Percentiles rank a stretch among this genome's conserved stretches.
These are phyloP conservation scores for Acronicta psi DNA, from an alignment of 2,888 invertebrate species.

Conservation along the genomic window DNA sequence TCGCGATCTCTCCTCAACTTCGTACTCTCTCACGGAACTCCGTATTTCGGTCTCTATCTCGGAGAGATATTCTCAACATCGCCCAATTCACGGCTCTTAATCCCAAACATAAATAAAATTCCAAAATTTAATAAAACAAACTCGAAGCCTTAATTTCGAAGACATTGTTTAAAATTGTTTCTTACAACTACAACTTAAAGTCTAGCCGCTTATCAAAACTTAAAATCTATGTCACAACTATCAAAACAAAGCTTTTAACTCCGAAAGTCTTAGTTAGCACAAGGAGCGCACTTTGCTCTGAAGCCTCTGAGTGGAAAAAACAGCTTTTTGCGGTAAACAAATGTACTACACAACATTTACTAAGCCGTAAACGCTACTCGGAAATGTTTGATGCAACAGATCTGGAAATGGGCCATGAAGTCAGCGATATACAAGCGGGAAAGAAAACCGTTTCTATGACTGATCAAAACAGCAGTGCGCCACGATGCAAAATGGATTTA, in stretches of 20 bases:
- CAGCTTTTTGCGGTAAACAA: slow-evolving; percentile 48
- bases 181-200: not conserved
- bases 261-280: slow-evolving; percentile 24
- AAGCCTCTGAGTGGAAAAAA: slow-evolving; percentile 32
- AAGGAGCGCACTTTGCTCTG: slow-evolving; percentile 17
- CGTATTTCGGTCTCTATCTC: too few relatives aligned
- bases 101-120: too few relatives aligned
- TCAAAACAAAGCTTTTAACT: slow-evolving; percentile 17
- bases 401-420: slow-evolving; percentile 31
- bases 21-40: too few relatives aligned
- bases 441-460: too few relatives aligned
- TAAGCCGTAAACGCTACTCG: slow-evolving; percentile 56
- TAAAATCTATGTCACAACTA: slow-evolving; percentile 11
- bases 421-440: slow-evolving; percentile 7
- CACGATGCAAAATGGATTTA: too few relatives aligned
- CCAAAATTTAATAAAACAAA: not conserved
- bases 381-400: slow-evolving; percentile 61
- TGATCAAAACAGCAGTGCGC: too few relatives aligned
- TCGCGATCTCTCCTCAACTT: too few relatives aligned
- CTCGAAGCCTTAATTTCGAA: not conserved
- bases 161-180: not conserved
- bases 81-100: too few relatives aligned
- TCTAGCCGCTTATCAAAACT: slow-evolving; percentile 13
- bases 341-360: slow-evolving; percentile 57
- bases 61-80: too few relatives aligned